Percentiles rank a stretch among this genome's conserved stretches.
Conservation (phyloP, 1,140 invertebrate genomes). For the Metopolophium dirhodum region DNA sequence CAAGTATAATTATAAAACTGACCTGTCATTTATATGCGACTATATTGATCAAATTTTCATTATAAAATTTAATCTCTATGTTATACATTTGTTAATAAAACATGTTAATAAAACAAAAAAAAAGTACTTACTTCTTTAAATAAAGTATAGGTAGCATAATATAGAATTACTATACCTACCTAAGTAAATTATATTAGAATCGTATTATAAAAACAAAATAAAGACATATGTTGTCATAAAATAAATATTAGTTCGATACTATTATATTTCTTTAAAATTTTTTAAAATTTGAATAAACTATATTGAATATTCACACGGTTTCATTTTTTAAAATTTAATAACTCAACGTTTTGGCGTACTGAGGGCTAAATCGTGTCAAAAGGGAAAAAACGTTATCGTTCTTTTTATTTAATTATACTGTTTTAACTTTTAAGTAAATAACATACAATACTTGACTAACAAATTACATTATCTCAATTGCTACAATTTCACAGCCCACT, state of each 20-base stretch:
- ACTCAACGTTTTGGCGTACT: background rate
- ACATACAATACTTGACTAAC: background rate
- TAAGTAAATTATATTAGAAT: too few species aligned
- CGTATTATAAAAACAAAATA: too few species aligned
- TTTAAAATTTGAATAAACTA: background rate
- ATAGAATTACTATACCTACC: too few species aligned
- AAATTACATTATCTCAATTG: background rate
- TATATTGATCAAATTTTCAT: too few species aligned
- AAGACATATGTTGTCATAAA: background rate
- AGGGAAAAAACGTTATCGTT: background rate
- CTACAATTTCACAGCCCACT: background rate
- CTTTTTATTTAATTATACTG: background rate
- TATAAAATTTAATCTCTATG: too few species aligned
- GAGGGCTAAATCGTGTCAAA: background rate
- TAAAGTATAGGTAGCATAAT: too few species aligned
- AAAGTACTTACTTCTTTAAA: too few species aligned
- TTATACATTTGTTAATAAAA: too few species aligned
- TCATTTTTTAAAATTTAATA: background rate
- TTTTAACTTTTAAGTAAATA: background rate
- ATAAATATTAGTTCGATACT: background rate
- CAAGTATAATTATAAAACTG: too few species aligned
- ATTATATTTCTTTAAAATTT: too few species aligned
- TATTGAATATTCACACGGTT: background rate
- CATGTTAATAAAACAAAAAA: too few species aligned
- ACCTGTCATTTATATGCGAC: too few species aligned